These are phyloP conservation scores for Noctua comes DNA, from an alignment of 2,888 invertebrate species.

Conservation along the genomic window DNA sequence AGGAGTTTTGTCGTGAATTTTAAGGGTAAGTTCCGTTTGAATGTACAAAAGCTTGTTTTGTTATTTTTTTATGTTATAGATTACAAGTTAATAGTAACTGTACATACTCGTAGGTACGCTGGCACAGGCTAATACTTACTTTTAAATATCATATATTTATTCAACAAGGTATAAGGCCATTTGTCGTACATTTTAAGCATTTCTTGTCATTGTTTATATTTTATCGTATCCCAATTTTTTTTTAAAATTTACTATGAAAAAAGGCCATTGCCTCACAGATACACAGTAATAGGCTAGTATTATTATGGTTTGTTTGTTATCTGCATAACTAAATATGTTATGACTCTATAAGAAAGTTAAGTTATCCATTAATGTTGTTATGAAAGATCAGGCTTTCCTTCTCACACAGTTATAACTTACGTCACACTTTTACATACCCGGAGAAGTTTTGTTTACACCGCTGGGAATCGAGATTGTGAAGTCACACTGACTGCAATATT, in stretches of 20 bases:
- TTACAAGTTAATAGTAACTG: not conserved
- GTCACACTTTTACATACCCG: not conserved
- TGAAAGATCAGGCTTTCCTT: not conserved
- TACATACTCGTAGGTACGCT: not conserved
- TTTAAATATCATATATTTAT: not conserved
- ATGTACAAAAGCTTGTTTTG: too few relatives aligned
- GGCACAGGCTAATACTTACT: not conserved
- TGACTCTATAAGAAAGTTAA: not conserved
- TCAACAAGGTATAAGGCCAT: not conserved
- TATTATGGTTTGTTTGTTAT: too few relatives aligned
- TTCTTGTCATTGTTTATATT: not conserved
- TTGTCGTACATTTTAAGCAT: not conserved
- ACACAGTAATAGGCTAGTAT: too few relatives aligned
- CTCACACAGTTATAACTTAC: not conserved
- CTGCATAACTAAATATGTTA: not conserved
- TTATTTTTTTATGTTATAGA: not conserved
- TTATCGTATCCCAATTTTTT: too few relatives aligned
- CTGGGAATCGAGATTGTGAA: slow-evolving; percentile 27
- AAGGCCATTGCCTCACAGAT: too few relatives aligned
- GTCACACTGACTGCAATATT: slow-evolving; percentile 10
- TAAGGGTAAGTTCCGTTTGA: too few relatives aligned
- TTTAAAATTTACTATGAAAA: too few relatives aligned
- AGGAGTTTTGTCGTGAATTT: not conserved
- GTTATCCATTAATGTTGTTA: not conserved
- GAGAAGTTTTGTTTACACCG: slow-evolving; percentile 24